A percentile compares a stretch with the other conserved stretches of the same genome.
phyloP scores from a whole-genome alignment of 2,888 invertebrate species.

The Thyatira batis region DNA sequence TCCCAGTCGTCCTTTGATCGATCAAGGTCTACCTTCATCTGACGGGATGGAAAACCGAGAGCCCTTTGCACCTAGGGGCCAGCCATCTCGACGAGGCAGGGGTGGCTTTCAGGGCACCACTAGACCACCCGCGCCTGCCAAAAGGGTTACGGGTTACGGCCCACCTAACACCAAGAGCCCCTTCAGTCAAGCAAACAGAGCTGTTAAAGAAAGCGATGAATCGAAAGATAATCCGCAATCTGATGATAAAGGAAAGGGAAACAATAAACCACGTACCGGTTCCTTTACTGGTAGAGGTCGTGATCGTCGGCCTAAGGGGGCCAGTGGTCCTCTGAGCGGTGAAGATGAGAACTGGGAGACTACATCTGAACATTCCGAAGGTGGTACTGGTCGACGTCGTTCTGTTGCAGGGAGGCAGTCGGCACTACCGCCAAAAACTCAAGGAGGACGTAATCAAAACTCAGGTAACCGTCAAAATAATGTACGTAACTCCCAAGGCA shows the following conservation, averaged over 20 bases:
- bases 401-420: constrained; percentile 54
- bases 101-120: constrained; percentile 80
- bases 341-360: constrained; percentile 90
- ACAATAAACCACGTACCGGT: constrained; percentile 85
- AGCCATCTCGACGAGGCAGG: constrained; percentile 93
- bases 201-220: constrained; percentile 67
- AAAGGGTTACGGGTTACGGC: constrained; percentile 88
- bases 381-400: constrained; percentile 57
- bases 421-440: constrained; percentile 54
- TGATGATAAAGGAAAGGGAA: constrained; percentile 86
- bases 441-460: constrained; percentile 63
- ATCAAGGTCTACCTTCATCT: constrained; percentile 38
- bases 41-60: constrained; percentile 81
- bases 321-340: constrained; percentile 62
- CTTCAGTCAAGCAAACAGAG: constrained; percentile 81
- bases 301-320: constrained; percentile 66
- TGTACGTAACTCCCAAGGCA: constrained; percentile 52
- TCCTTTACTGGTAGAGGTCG: constrained; percentile 84
- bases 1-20: constrained; percentile 41
- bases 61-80: constrained; percentile 93
- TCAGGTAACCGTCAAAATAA: constrained; percentile 59
- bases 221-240: constrained; percentile 56
- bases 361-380: constrained; percentile 91
- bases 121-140: constrained; percentile 77
- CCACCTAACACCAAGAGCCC: constrained; percentile 91